A percentile compares a stretch with the other conserved stretches of the same genome.
Conservation (phyloP, 2,888 invertebrate genomes). For the Odontocolon sp. region DNA sequence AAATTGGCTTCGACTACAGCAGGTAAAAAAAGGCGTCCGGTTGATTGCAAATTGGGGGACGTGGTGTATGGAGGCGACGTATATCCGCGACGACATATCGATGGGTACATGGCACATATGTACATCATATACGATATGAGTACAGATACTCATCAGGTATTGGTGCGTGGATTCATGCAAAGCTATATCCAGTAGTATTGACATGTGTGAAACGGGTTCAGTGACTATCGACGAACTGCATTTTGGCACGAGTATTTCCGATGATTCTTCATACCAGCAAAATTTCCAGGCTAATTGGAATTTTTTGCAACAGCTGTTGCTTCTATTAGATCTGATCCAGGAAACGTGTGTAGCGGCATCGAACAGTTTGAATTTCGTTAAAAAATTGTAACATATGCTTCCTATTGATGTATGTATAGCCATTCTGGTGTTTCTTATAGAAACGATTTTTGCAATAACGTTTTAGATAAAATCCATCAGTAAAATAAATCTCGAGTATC, state of each 20-base stretch:
- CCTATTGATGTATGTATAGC: too few relatives aligned
- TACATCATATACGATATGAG: background rate
- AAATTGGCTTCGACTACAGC: conserved; percentile 48
- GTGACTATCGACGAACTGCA: background rate
- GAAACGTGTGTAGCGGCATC: too few relatives aligned
- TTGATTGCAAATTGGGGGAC: conserved; percentile 57
- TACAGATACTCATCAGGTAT: background rate
- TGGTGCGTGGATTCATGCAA: background rate
- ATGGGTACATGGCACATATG: background rate
- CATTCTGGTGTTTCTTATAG: too few relatives aligned
- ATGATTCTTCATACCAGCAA: background rate
- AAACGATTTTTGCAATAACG: too few relatives aligned
- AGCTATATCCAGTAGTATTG: background rate
- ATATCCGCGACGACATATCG: background rate
- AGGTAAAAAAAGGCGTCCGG: conserved; percentile 35
- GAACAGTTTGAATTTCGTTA: background rate
- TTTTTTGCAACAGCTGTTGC: background rate
- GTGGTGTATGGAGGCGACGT: conserved; percentile 29
- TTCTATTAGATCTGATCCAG: background rate
- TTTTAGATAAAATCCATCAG: too few relatives aligned
- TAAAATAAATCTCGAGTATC: too few relatives aligned
- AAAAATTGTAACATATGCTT: too few relatives aligned
- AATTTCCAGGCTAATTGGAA: conserved; percentile 3
- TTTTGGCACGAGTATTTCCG: background rate
- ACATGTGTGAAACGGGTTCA: background rate